Conservation (phyloP, 23 tunicate genomes). For the Diplosoma virens region DNA sequence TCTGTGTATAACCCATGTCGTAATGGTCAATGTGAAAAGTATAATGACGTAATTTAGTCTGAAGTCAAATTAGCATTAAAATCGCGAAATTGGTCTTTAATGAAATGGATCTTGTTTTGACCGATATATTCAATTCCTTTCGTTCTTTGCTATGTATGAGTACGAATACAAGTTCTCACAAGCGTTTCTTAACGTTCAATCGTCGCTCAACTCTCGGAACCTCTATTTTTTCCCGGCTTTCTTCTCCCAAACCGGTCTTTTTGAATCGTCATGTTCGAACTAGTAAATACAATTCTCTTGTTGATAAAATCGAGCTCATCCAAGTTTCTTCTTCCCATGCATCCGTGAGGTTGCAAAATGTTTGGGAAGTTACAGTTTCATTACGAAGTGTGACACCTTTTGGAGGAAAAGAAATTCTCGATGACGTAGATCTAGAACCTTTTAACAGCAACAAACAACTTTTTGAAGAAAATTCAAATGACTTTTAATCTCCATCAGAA, state of each 20-base stretch:
- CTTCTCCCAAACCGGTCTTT: not conserved
- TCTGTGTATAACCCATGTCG: not conserved
- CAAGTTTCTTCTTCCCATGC: no score
- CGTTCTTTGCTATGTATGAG: not conserved
- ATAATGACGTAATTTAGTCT: not conserved
- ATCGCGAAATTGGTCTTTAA: not conserved
- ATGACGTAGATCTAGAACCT: no score
- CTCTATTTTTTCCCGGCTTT: not conserved
- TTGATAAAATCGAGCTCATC: not conserved
- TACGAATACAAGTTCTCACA: not conserved
- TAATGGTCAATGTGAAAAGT: no score
- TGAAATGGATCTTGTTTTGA: not conserved
- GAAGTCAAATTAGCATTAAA: not conserved
- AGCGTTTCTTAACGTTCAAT: not conserved
- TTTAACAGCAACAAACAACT: no score
- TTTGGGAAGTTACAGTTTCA: no score
- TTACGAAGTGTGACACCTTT: no score
- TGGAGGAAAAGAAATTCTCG: no score
- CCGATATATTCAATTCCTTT: not conserved
- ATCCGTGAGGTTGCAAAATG: no score
- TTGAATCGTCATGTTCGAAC: not conserved
- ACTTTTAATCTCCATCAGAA: no score
- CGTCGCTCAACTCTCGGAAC: not conserved
- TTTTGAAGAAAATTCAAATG: no score
- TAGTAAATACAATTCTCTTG: not conserved